Base-by-base conservation (phyloP, 2,888 invertebrate species). In the Tupiocoris notatus region DNA sequence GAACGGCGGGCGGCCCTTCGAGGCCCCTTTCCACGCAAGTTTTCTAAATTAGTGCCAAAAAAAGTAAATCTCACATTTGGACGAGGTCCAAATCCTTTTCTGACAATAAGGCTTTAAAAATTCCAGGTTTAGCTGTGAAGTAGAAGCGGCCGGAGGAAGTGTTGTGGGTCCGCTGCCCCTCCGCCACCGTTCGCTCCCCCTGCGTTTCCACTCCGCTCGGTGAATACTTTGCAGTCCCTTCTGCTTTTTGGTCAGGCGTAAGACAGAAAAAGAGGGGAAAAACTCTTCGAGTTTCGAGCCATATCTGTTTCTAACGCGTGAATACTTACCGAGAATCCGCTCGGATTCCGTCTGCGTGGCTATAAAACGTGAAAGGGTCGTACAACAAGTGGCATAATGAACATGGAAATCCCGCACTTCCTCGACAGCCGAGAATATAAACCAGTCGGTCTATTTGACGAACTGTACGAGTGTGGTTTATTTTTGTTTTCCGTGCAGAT, bases 1-100 rank as follows among this genome's bases (percentile, higher is more conserved):
- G 20, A 18, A 59, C 6, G 59, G 59, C n/a, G 20, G 56, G 39
- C 12, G 73, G 62, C 21, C 63, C 73, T 39, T 63, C 73, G 62
- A 73, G 73, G 62, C 63, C 39, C 62, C 58, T 73, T 56, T 23
- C 63, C 20, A 57, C 62, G 73, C 39, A 77, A 77, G 67, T 77
- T 77, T 77, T 77, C 67, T 74, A 77, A 77, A 77, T 77, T 77
- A 77, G 77, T 77, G 77, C 77, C 77, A 77, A 77, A 77, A 73
- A 74, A 77, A 77, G 77, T 77, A 74, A 77, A 77, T 77, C 74
- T 74, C 77, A 67, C 77, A 77, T 77, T 77, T 77, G 77, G 77
- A 74, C 25, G 7, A 17, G 56, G 65, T 77, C 77, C 77, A 77
- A 39, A 21, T 22, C 24, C 66, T 61, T 73, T 73, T 23, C 77